Evolutionary conservation across 2,888 invertebrate genomes (phyloP), one percentile per base, ranked within the genome.

Genomic region (Catotricha subobsoleta): DNA sequence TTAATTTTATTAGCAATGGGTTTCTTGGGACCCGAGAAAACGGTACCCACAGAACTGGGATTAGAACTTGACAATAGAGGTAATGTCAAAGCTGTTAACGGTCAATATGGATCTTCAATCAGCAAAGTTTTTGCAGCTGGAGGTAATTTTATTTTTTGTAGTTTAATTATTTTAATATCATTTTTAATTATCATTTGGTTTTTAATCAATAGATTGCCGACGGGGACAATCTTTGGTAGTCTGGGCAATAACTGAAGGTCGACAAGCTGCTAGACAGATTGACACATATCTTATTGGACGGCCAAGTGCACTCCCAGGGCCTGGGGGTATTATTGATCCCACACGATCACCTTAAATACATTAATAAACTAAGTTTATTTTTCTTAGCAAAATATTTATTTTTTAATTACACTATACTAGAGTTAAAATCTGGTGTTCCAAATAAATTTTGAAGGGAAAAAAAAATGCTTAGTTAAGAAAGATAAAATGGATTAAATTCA

Each of bases 151-250:
- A 25, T 25, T 25, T 25, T 6, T 25, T 25, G 9, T 33, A 6
- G 16, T 33, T 16, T 6, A 30, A 33, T 6, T 15, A 16, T 16
- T 15, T 33, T 7, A 33, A 33, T 13, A 29, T 27, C 15, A 39
- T 6, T 8, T 19, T n/a, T n/a, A n/a, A n/a, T n/a, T n/a, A n/a
- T 38, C 3, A 34, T 42, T 48, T 51, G 43, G 47, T 43, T 53
- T 59, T 47, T 18, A 16, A 31, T 28, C 3, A 46, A 0, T 58
- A 90, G 98, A 98, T 70, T 98, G 97, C 60, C 81, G 94, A 27
- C 77, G 97, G 51, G 98, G 98, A n/a, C 98, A 98, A 59, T 95
- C 95, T 0, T 68, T 98, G 43, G 94, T 98, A 4, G 98, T 98
- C 8, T 97, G 95, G 90, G 98, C 97, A 16, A 98, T 98, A 48